These are phyloP conservation scores for Piliocolobus tephrosceles DNA, from an alignment of 2,113 vertebrate genomes.

Conservation along the genomic window DNA sequence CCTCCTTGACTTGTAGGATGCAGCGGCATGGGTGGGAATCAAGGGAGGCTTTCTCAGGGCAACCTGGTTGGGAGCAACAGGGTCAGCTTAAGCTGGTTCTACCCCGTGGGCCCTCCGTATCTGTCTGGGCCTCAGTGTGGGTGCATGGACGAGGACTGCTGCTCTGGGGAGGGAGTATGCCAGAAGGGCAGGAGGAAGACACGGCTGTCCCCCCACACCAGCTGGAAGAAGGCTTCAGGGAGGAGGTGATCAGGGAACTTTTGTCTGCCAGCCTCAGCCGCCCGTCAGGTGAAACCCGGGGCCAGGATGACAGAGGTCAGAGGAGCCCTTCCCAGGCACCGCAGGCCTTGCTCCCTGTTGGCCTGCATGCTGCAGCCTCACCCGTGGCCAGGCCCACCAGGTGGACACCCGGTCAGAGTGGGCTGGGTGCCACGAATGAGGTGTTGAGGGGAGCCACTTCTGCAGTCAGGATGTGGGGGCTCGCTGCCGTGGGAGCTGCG, in stretches of 20 bases:
- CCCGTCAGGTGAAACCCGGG: too few relatives aligned
- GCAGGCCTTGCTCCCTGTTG: background rate
- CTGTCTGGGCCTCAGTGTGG: background rate
- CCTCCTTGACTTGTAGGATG: background rate
- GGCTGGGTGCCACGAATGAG: background rate
- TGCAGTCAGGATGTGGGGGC: rapidly evolving
- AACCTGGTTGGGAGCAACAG: rapidly evolving
- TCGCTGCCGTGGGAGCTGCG: too few relatives aligned
- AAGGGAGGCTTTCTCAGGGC: too few relatives aligned
- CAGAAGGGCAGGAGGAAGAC: background rate
- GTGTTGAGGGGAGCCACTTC: background rate
- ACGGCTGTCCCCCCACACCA: rapidly evolving
- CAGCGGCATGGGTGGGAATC: too few relatives aligned
- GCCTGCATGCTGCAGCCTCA: too few relatives aligned
- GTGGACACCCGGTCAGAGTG: background rate
- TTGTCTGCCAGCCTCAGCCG: background rate
- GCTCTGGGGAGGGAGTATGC: too few relatives aligned
- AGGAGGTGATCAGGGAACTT: too few relatives aligned
- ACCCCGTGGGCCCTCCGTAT: rapidly evolving
- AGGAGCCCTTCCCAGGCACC: background rate
- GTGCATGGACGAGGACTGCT: rapidly evolving
- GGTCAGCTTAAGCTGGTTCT: background rate
- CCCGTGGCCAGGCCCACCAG: background rate
- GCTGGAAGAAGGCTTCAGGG: rapidly evolving
- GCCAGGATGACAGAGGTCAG: background rate